Evolutionary conservation across 2,113 vertebrate species (phyloP).

Genomic region (Rynchops niger): DNA sequence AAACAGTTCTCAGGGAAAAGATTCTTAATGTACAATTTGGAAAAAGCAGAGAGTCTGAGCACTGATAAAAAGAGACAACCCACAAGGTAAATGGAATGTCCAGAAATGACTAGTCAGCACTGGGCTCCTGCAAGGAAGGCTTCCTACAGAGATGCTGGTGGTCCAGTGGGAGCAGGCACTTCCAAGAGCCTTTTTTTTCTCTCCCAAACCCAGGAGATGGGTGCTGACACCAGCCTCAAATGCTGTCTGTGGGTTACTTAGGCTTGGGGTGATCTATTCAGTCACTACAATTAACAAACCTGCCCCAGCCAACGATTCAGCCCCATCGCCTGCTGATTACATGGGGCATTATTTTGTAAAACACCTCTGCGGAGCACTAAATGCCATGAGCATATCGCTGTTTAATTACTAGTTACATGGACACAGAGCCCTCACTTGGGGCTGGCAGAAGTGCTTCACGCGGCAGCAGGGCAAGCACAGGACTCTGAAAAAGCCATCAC

Average conservation of each 20-base stretch:
- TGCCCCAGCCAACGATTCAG: background rate
- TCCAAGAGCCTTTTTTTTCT: background rate
- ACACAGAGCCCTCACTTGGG: background rate
- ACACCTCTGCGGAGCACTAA: background rate
- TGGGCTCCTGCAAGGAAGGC: background rate
- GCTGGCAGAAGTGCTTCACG: background rate
- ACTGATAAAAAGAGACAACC: background rate
- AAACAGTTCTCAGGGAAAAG: background rate
- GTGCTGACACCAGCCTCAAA: background rate
- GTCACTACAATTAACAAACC: background rate
- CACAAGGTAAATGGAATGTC: background rate
- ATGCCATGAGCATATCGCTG: accelerated
- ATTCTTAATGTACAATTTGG: background rate
- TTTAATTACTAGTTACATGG: background rate
- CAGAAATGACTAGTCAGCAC: background rate
- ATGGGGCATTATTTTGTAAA: accelerated
- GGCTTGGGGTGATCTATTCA: background rate
- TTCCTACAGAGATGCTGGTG: background rate
- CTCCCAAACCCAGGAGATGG: background rate
- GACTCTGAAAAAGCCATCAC: background rate
- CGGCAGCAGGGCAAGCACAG: background rate
- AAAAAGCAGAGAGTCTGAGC: background rate
- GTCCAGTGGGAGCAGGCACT: background rate
- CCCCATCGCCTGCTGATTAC: background rate
- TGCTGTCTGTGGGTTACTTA: background rate